Conservation (phyloP, 2,888 invertebrate species). For the Diarsia rubi region DNA sequence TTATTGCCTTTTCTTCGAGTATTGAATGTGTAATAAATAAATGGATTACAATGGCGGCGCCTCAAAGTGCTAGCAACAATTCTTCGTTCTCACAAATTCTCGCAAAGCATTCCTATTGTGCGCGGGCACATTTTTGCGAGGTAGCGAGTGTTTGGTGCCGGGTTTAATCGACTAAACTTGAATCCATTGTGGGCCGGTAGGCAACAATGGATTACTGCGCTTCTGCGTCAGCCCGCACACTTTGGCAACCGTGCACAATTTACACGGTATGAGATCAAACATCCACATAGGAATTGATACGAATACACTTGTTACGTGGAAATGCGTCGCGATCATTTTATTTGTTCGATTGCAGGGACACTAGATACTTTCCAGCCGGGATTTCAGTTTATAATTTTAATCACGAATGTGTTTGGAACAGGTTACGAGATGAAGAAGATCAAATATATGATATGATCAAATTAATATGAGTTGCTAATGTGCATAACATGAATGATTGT, state of each 20-base stretch:
- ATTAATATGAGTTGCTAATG: neutral
- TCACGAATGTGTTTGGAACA: no score
- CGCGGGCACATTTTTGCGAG: constrained; percentile 77
- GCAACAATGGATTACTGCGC: constrained; percentile 79
- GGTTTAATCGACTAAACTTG: constrained; percentile 82
- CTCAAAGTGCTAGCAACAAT: constrained; percentile 73
- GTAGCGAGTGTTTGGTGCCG: constrained; percentile 77
- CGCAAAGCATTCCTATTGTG: constrained; percentile 74
- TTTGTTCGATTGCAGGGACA: constrained; percentile 10
- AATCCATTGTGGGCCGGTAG: constrained; percentile 76
- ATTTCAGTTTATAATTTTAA: neutral
- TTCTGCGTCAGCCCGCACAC: constrained; percentile 66
- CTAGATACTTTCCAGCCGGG: neutral
- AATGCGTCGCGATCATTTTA: constrained; percentile 39
- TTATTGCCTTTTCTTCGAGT: constrained; percentile 53
- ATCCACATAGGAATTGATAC: constrained; percentile 64
- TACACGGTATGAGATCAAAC: constrained; percentile 72
- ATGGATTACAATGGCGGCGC: constrained; percentile 63
- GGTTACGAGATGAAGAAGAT: neutral
- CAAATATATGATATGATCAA: neutral
- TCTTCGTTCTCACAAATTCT: constrained; percentile 74
- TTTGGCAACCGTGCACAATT: constrained; percentile 70
- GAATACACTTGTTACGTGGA: constrained; percentile 45
- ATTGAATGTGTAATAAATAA: constrained; percentile 72
- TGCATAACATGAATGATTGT: neutral